These are phyloP conservation scores for Mylabris sibirica DNA, from an alignment of 2,888 invertebrate species.

Conservation along the genomic window DNA sequence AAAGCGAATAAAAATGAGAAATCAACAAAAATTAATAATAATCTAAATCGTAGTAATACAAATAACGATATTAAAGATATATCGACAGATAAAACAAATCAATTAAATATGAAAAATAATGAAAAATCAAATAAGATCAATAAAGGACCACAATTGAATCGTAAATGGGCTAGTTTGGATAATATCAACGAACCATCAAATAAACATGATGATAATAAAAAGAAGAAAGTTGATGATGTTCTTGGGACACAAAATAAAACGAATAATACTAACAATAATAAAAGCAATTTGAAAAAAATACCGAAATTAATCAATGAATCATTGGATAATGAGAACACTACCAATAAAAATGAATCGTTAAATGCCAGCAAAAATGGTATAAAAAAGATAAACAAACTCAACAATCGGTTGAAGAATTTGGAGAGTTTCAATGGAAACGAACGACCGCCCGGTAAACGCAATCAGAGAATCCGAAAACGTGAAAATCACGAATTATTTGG, in stretches of 20 bases:
- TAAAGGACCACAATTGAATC: constrained; percentile 59
- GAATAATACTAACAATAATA: constrained; percentile 48
- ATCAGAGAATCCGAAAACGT: constrained; percentile 63
- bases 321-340: constrained; percentile 49
- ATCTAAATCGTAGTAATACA: constrained; percentile 64
- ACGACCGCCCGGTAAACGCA: constrained; percentile 62
- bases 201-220: constrained; percentile 59
- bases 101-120: constrained; percentile 40
- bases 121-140: constrained; percentile 59
- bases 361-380: constrained; percentile 51
- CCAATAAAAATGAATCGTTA: constrained; percentile 49
- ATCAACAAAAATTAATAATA: constrained; percentile 49
- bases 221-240: constrained; percentile 51
- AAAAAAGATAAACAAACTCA: constrained; percentile 53
- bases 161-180: constrained; percentile 71
- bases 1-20: constrained; percentile 61
- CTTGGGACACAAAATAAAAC: constrained; percentile 61
- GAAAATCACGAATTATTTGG: constrained; percentile 59
- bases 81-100: constrained; percentile 48
- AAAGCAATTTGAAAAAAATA: constrained; percentile 63
- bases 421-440: constrained; percentile 51
- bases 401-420: constrained; percentile 47
- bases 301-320: constrained; percentile 56
- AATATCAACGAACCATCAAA: constrained; percentile 60
- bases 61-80: constrained; percentile 64